Evolutionary conservation across 2,797 vertebrate genomes (phyloP), one percentile per base, ranked within the genome.

Genomic region (Arctocebus calabarensis): DNA sequence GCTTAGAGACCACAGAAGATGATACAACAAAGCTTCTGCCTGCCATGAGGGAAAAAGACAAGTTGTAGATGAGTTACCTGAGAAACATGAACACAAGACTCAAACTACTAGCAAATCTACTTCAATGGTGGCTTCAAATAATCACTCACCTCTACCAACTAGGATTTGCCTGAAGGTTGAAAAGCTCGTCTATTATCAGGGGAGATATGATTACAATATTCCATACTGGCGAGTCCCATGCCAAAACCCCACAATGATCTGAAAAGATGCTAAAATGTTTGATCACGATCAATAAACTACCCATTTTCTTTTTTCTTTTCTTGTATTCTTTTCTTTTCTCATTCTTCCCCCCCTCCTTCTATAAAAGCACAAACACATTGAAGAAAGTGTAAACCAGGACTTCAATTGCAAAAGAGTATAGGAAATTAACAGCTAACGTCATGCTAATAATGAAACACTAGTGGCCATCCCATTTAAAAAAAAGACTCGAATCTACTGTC

Each of bases 71-170:
- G 23, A 75, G 23, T 84, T 94, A 34, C 86, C 34, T 90, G 59
- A 83, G 27, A 59, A 81, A 79, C 71, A 64, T 3, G 57, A 43
- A 92, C 66, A 22, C 19, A 88, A 85, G 91, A 45, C 32, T 75
- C 73, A 91, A 83, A 73, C 2, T 59, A n/a, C 89, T 75, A 94
- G 25, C 81, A 96, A 96, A 90, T 73, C 52, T 91, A 93, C 94
- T 91, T 81, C 70, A 79, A 52, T n/a, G 48, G 3, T 85, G 64
- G 94, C 79, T 88, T 87, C 40, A 78, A 32, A 70, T 84, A 86
- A 52, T 91, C 45, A 71, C 19, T 29, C 48, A 25, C 83, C 19
- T 37, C 52, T 68, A 86, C 74, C 37, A 88, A 85, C 9, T 23
- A 68, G 74, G 27, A 77, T 92, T 90, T 81, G 40, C 66, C 22